These are phyloP conservation scores for Hyposmocoma kahamanoa DNA, from an alignment of 1,140 invertebrate genomes.

Conservation along the genomic window DNA sequence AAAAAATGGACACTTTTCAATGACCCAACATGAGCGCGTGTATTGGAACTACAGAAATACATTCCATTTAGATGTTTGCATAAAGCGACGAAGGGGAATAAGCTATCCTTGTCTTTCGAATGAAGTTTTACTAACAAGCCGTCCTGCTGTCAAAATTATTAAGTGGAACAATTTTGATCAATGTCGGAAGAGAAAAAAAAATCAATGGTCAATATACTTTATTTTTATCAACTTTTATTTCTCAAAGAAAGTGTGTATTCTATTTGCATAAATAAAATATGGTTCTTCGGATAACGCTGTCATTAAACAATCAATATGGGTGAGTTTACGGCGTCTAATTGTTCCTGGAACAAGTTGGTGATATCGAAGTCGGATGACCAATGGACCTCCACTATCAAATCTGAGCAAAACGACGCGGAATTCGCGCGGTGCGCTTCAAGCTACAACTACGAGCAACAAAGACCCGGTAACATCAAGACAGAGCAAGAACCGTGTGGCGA, in stretches of 20 bases:
- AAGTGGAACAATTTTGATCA: no score
- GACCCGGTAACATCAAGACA: constrained; percentile 24
- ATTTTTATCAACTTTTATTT: neutral
- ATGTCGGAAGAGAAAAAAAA: no score
- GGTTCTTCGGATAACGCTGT: constrained; percentile 60
- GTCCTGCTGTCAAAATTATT: no score
- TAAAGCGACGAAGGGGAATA: no score
- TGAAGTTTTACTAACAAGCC: no score
- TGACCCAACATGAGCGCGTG: no score
- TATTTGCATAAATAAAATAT: constrained; percentile 19
- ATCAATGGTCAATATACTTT: neutral
- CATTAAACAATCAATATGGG: constrained; percentile 67
- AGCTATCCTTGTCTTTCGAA: no score
- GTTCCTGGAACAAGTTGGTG: constrained; percentile 66
- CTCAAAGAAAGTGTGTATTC: neutral
- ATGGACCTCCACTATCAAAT: constrained; percentile 53
- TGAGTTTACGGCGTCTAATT: constrained; percentile 47
- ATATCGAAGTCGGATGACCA: constrained; percentile 58
- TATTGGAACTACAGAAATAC: no score
- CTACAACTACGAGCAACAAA: constrained; percentile 21
- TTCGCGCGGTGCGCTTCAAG: constrained; percentile 8
- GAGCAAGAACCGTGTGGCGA: constrained; percentile 21
- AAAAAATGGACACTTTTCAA: no score
- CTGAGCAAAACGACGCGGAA: constrained; percentile 16
- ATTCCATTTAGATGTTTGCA: no score